Conservation (phyloP, 2,888 invertebrate species). For the Galerucella pusilla region DNA sequence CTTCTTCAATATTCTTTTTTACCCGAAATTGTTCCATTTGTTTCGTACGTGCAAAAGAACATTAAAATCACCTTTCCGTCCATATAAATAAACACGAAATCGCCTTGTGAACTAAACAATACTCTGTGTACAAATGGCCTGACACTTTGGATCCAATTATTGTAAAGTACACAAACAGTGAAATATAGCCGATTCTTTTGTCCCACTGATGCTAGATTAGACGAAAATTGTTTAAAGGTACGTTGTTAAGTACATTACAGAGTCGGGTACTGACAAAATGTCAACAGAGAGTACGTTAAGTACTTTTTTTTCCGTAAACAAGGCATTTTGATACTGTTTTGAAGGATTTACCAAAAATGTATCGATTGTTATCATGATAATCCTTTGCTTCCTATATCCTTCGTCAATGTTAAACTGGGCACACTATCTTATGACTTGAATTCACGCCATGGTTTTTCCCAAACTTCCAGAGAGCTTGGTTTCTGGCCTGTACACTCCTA, state of each 20-base stretch:
- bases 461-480: no score
- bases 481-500: no score
- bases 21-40: conserved; percentile 14
- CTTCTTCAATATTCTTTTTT: background rate
- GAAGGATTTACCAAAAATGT: no score
- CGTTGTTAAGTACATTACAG: background rate
- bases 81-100: conserved; percentile 48
- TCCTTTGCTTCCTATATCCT: no score
- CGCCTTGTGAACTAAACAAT: conserved; percentile 41
- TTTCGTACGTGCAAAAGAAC: conserved; percentile 42
- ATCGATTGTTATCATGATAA: no score
- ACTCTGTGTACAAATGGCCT: conserved; percentile 40
- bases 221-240: conserved; percentile 44
- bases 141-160: conserved; percentile 37
- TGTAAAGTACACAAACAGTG: conserved; percentile 56
- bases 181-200: conserved; percentile 50
- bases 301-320: no score
- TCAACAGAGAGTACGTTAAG: no score
- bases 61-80: conserved; percentile 46
- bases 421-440: no score
- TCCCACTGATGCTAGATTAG: conserved; percentile 40
- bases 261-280: background rate
- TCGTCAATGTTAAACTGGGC: no score
- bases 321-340: no score
- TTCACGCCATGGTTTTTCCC: no score